Percentiles rank a stretch among this genome's conserved stretches.
Evolutionary conservation across 2,797 vertebrate genomes (phyloP).

Genomic region (Rhadinocentrus ornatus): DNA sequence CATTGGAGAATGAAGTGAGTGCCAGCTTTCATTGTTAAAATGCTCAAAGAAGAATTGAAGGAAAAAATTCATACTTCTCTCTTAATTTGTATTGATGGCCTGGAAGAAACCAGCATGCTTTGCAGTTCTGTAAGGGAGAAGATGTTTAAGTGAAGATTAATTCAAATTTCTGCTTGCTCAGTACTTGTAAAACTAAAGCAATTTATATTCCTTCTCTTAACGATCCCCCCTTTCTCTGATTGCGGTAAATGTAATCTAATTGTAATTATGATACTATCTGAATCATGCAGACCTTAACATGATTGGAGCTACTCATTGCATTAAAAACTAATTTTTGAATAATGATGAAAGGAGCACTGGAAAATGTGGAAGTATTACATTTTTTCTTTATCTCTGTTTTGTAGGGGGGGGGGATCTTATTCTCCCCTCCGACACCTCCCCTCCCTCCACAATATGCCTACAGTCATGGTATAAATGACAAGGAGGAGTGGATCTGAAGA

Average conservation of each 20-base stretch:
- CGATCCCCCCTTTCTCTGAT: conserved; percentile 98
- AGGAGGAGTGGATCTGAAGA: conserved; percentile 64
- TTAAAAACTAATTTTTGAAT: conserved; percentile 99
- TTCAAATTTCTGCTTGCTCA: conserved; percentile 99
- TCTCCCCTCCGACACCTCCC: conserved; percentile 8
- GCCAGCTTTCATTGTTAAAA: conserved; percentile 56
- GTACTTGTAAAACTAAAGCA: conserved; percentile 99
- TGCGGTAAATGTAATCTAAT: conserved; percentile 99
- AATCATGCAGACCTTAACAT: conserved; percentile 99
- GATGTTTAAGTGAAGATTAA: conserved; percentile 99
- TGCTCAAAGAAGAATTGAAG: conserved; percentile 51
- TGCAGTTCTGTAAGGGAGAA: conserved; percentile 95
- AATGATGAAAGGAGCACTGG: conserved; percentile 99
- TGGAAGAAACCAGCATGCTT: conserved; percentile 94
- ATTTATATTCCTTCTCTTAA: conserved; percentile 99
- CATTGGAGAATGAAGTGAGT: conserved; percentile 35
- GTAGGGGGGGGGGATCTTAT: conserved; percentile 69
- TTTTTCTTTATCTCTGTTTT: conserved; percentile 96
- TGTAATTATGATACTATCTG: conserved; percentile 99
- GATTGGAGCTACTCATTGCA: conserved; percentile 99
- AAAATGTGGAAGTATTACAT: conserved; percentile 99
- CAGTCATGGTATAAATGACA: conserved; percentile 75
- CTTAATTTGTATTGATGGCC: conserved; percentile 98
- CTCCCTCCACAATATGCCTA: conserved; percentile 51
- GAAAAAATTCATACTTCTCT: conserved; percentile 87